Conservation (phyloP, 2,888 invertebrate species). For the Cataglyphis altisquamis region DNA sequence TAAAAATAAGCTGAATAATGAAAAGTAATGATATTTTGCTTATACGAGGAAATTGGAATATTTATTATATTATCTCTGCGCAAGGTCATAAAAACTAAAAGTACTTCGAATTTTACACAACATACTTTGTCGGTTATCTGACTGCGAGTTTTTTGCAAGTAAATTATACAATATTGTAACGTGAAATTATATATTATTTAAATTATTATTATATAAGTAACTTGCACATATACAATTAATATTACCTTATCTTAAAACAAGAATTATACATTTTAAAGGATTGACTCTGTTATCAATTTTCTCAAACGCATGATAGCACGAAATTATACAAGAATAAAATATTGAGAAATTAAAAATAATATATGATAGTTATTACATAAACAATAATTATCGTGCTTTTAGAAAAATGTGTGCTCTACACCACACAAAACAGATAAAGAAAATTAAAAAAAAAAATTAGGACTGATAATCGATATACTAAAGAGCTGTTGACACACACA, state of each 20-base stretch:
- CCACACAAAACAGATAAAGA: neutral
- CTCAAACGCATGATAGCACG: neutral
- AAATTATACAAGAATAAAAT: neutral
- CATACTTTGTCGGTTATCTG: neutral
- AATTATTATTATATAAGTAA: neutral
- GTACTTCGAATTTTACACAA: neutral
- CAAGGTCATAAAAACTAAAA: neutral
- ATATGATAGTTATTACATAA: neutral
- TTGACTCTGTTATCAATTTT: neutral
- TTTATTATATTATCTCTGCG: neutral
- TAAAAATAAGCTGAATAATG: neutral
- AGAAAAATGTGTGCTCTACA: no score
- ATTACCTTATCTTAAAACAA: neutral
- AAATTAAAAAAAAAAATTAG: neutral
- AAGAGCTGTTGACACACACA: neutral
- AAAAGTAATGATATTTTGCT: neutral
- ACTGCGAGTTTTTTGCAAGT: neutral
- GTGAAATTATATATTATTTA: neutral
- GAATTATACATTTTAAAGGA: neutral
- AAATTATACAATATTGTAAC: neutral
- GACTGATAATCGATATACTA: neutral
- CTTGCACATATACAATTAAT: neutral
- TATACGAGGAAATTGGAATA: neutral
- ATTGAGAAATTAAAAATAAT: neutral
- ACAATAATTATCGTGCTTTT: neutral